Percentiles rank a stretch among this genome's conserved stretches.
Conservation (phyloP, 2,113 vertebrate species). For the Sinocyclocheilus maitianheensis region DNA sequence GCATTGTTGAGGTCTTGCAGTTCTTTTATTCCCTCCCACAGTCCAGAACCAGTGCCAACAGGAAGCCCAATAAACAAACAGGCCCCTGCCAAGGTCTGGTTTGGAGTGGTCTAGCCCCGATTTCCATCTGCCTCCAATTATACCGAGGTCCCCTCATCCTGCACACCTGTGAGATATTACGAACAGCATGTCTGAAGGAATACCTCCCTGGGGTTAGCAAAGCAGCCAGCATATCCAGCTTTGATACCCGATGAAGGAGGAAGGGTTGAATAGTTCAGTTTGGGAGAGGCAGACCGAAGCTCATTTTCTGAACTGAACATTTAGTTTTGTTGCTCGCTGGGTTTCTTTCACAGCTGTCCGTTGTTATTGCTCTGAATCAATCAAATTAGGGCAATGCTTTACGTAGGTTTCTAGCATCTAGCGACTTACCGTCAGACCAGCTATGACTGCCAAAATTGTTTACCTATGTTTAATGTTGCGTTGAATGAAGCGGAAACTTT, state of each 20-base stretch:
- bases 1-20: conserved; percentile 52
- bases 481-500: neutral
- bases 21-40: conserved; percentile 55
- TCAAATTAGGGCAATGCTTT: conserved; percentile 18
- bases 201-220: conserved; percentile 64
- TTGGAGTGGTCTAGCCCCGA: conserved; percentile 54
- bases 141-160: conserved; percentile 59
- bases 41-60: conserved; percentile 62
- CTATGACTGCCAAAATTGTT: conserved; percentile 1
- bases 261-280: conserved; percentile 69
- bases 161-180: conserved; percentile 76
- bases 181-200: conserved; percentile 70
- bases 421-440: neutral
- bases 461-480: conserved; percentile 30
- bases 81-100: conserved; percentile 70
- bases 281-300: conserved; percentile 53
- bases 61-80: conserved; percentile 73
- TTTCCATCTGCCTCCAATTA: conserved; percentile 73
- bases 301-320: conserved; percentile 35
- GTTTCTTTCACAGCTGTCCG: conserved; percentile 31
- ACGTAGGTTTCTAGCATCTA: neutral
- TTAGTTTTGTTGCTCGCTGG: neutral
- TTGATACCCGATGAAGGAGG: conserved; percentile 60
- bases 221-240: conserved; percentile 57
- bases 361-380: conserved; percentile 2